Conservation (phyloP, 2,797 vertebrate genomes). For the Rhinella marina region DNA sequence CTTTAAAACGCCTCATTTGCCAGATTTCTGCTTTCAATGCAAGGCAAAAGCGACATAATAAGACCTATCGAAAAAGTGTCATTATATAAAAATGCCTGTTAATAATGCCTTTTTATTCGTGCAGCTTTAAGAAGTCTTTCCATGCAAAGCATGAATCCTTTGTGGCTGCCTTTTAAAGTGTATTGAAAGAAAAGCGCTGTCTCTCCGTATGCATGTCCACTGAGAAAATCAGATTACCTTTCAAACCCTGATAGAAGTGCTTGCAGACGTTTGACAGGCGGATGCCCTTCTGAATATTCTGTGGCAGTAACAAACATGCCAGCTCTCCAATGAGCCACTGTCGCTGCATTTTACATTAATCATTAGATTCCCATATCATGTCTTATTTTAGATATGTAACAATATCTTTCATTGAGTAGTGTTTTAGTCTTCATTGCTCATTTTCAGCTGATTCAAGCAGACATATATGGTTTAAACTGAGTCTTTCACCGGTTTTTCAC, state of each 20-base stretch:
- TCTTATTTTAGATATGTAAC: not conserved
- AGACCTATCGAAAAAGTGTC: not conserved
- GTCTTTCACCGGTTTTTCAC: too few species aligned
- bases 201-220: not conserved
- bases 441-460: too few species aligned
- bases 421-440: too few species aligned
- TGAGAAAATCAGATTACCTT: conserved; percentile 2
- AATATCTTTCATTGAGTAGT: too few species aligned
- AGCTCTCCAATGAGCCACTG: too few species aligned
- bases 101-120: not conserved
- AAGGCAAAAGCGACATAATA: not conserved
- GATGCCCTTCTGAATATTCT: not conserved
- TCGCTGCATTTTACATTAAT: not conserved
- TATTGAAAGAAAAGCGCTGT: not conserved
- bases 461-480: too few species aligned
- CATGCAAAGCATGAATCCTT: not conserved
- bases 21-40: not conserved
- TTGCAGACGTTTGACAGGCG: not conserved
- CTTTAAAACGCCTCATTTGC: conserved; percentile 23
- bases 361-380: not conserved
- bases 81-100: not conserved
- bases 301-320: not conserved
- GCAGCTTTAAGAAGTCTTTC: not conserved
- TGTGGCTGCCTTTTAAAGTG: not conserved
- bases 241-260: not conserved